Evolutionary conservation across 2,113 vertebrate genomes (phyloP), one percentile per base, ranked within the genome.

Genomic region (Meriones unguiculatus): DNA sequence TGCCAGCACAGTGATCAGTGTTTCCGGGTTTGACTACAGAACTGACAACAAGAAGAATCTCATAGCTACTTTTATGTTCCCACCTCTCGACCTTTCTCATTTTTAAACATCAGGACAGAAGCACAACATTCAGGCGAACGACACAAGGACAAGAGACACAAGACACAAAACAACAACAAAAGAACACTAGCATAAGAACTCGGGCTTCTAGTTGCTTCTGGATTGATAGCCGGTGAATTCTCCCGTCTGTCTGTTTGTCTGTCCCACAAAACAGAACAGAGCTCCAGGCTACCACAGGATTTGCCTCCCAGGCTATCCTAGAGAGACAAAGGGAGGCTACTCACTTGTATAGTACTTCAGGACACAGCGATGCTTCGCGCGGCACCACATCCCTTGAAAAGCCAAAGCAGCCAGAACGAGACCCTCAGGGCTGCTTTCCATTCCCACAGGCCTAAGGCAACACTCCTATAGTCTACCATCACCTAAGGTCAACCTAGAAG

Each of bases 1-100:
- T 73, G 76, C 85, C 87, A 73, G 59, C 69, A 92, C 94, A 94
- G 52, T 95, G 91, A 92, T 90, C 84, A 28, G 72, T 2, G 10
- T 88, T 82, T 32, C 5, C 46, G 85, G 70, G 38, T 93, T 41
- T 95, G 91, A 91, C 73, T 10, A 6, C 13, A 38, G 64, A 57
- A 72, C 73, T 93, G 89, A 94, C 89, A 95, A 64, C 89, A 78
- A 57, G 64, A 70, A 87, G 64, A 90, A 73, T 88, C 52, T 30
- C 67, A 35, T 4, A 73, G 59, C 80, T 96, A 54, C 90, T 94
- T 93, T 87, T 65, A 20, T 67, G 57, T 86, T 22, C 35, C 38
- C 59, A 18, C 7, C 1, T 30, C 67, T 78, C 72, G 87, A 70
- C 64, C 80, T 87, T 20, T 46, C 17, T 72, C 72, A 52, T 35